Conservation (phyloP, 2,113 vertebrate species). For the Saimiri boliviensis region DNA sequence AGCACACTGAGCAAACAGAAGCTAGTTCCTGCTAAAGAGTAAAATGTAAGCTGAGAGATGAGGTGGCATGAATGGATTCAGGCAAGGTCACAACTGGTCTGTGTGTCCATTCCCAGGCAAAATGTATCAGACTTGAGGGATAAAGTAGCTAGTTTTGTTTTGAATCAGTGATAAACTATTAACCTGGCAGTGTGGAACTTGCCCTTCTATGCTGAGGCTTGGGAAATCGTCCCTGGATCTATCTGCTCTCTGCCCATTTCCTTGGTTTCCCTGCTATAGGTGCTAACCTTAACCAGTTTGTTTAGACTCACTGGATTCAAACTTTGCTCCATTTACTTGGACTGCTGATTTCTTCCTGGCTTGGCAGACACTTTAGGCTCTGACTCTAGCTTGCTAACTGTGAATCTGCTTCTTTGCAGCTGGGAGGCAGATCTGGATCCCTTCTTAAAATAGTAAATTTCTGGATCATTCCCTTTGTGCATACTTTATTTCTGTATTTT, state of each 20-base stretch:
- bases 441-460: background rate
- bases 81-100: background rate
- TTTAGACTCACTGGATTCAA: background rate
- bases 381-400: background rate
- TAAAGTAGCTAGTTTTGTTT: background rate
- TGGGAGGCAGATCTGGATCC: background rate
- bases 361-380: background rate
- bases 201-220: background rate
- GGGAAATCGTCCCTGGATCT: background rate
- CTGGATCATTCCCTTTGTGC: background rate
- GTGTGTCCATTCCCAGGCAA: too few species aligned
- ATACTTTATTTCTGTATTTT: background rate
- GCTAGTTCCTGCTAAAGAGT: too few species aligned
- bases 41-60: background rate
- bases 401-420: background rate
- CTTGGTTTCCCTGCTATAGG: background rate
- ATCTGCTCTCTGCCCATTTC: background rate
- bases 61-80: background rate
- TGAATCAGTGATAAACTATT: background rate
- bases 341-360: background rate
- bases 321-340: background rate
- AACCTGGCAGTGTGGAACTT: background rate
- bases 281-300: background rate
- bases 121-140: background rate
- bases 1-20: background rate